Evolutionary conservation across 2,888 invertebrate species (phyloP), one percentile per base, ranked within the genome.

Genomic region (Pharmacophagus antenor): DNA sequence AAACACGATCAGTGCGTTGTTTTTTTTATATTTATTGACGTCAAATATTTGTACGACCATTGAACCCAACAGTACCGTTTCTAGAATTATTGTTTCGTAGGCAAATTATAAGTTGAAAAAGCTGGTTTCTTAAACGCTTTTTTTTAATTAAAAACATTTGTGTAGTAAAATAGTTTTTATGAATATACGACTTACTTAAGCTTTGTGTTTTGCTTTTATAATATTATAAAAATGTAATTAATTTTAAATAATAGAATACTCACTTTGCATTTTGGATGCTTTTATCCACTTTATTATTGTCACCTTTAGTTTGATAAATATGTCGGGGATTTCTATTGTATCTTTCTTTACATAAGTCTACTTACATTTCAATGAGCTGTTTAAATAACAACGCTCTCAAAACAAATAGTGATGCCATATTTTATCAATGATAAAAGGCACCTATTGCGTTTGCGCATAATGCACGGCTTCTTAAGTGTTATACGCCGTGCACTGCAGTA

Each of bases 401-500:
- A 42, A 4, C 27, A 23, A 42, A 49, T 48, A 54, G 21, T 42
- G 17, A 17, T 48, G 54, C 17, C n/a, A 50, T 49, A 54, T 44
- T 54, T 54, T 18, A 58, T 25, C 20, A 42, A 22, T 42, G 54
- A 59, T 50, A 59, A 59, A 47, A 54, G n/a, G 22, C 12, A 48
- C 47, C 4, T 18, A 52, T 37, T 18, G 1, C 23, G 48, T 20
- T 58, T 31, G 51, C 22, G 15, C 10, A 21, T 12, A 27, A 27
- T 57, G 46, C 46, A 54, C 41, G 49, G 58, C 37, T 62, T 61
- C n/a, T 48, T 61, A 49, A 48, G 17, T 53, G 22, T 55, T 50
- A 21, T 51, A 47, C 37, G 15, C 27, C 42, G 47, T 18, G 27
- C 42, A 27, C n/a, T 55, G 51, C 55, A 55, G 44, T 55, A 10